Evolutionary conservation across 2,113 vertebrate genomes (phyloP).

Genomic region (Herpetotheres cachinnans): DNA sequence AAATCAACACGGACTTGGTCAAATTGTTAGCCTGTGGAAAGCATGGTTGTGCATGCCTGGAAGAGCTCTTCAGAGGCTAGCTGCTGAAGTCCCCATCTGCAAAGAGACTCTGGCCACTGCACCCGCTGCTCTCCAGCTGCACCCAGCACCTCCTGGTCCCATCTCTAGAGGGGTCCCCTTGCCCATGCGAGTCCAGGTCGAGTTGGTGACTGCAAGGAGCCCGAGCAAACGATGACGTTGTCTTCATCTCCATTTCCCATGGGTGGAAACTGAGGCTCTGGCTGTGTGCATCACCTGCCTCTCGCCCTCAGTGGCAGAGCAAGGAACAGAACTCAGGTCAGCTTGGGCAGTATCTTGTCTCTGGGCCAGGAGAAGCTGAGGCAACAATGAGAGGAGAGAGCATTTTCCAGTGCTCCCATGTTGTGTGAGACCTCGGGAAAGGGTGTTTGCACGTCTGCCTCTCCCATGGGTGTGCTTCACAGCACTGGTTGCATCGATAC

Average conservation of each 20-base stretch:
- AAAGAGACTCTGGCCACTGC: background rate
- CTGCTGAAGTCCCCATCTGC: background rate
- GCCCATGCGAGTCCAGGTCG: background rate
- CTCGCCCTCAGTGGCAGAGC: background rate
- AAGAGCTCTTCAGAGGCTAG: background rate
- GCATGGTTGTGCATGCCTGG: background rate
- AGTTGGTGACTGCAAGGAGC: background rate
- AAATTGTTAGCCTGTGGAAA: background rate
- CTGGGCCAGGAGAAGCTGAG: background rate
- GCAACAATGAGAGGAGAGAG: background rate
- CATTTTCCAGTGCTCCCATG: background rate
- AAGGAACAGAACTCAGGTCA: background rate
- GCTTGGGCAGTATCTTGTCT: background rate
- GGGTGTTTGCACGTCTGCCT: background rate
- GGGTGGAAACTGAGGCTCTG: background rate
- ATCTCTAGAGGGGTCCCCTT: background rate
- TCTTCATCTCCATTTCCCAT: background rate
- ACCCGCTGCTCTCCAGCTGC: background rate
- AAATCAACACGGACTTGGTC: background rate
- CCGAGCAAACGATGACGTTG: accelerated
- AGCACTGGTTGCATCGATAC: accelerated
- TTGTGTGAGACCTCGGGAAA: background rate
- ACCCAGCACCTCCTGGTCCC: background rate
- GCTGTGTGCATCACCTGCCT: background rate
- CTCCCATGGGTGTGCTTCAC: background rate